These are phyloP conservation scores for Thereva nobilitata DNA, from an alignment of 2,888 invertebrate genomes.

Conservation along the genomic window DNA sequence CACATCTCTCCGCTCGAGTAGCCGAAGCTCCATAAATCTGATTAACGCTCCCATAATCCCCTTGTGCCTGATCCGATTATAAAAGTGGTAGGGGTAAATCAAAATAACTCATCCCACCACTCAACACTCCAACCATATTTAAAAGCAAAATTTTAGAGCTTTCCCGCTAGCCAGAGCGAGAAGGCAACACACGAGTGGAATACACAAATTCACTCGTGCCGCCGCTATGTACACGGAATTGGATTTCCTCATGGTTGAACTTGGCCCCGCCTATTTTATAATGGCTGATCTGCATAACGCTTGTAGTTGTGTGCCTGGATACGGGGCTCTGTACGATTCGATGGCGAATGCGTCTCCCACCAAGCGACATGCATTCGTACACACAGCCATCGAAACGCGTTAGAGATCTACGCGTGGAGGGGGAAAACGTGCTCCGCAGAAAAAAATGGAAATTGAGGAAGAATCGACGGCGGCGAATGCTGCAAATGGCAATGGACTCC, in stretches of 20 bases:
- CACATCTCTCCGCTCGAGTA: conserved; percentile 25
- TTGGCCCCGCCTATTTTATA: conserved; percentile 55
- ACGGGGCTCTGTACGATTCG: conserved; percentile 41
- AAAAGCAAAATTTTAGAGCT: too few relatives aligned
- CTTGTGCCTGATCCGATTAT: conserved; percentile 39
- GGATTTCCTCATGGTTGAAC: conserved; percentile 1
- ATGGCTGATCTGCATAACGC: conserved; percentile 47
- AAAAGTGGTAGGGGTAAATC: conserved; percentile 25
- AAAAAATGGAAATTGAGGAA: too few relatives aligned
- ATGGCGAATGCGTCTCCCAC: too few relatives aligned
- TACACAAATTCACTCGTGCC: not conserved
- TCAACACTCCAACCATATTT: not conserved
- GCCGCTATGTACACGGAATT: not conserved
- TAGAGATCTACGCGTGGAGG: too few relatives aligned
- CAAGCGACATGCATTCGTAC: too few relatives aligned
- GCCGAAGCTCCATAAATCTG: conserved; percentile 37
- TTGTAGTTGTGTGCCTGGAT: conserved; percentile 43
- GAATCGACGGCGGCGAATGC: too few relatives aligned
- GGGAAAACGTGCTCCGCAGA: too few relatives aligned
- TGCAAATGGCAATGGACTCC: too few relatives aligned
- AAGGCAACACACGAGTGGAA: not conserved
- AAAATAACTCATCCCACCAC: not conserved
- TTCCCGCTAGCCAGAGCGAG: not conserved
- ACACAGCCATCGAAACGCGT: too few relatives aligned
- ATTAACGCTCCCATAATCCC: conserved; percentile 39